A percentile compares a stretch with the other conserved stretches of the same genome.
Evolutionary conservation across 2,888 invertebrate genomes (phyloP).

Genomic region (Phaedon cochleariae): DNA sequence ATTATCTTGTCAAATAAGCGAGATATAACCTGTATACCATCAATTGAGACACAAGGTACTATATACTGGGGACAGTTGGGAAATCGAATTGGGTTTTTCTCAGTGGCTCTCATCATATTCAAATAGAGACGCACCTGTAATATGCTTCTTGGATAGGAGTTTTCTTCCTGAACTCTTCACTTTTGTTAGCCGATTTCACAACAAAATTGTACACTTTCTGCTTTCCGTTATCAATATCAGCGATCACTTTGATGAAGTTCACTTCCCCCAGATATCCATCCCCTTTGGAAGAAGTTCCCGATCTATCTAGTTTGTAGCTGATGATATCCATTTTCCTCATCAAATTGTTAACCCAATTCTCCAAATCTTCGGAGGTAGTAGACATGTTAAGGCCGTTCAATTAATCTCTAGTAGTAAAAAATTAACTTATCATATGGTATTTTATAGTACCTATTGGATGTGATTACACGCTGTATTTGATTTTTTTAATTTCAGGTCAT

Average conservation of each 20-base stretch:
- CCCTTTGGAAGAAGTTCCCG: conserved; percentile 44
- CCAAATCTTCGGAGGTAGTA: conserved; percentile 31
- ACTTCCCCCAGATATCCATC: conserved; percentile 49
- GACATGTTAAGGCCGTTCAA: conserved; percentile 13
- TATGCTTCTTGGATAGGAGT: conserved; percentile 40
- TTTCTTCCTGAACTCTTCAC: conserved; percentile 41
- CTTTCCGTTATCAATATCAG: conserved; percentile 18
- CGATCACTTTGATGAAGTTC: conserved; percentile 41
- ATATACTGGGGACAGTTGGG: no score
- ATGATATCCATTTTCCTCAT: conserved; percentile 36
- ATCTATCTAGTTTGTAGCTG: conserved; percentile 36
- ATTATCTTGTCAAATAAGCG: no score
- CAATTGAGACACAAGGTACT: no score
- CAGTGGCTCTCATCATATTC: neutral
- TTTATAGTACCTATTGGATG: neutral
- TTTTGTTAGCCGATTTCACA: conserved; percentile 46
- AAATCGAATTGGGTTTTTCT: neutral
- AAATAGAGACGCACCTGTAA: conserved; percentile 28
- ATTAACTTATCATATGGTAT: neutral
- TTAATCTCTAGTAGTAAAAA: neutral
- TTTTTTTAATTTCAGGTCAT: neutral
- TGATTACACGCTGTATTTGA: neutral
- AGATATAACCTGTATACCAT: no score
- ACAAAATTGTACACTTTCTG: conserved; percentile 42
- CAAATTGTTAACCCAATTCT: conserved; percentile 38